Conservation (phyloP, 2,888 invertebrate species). For the Apodemia hepburni region DNA sequence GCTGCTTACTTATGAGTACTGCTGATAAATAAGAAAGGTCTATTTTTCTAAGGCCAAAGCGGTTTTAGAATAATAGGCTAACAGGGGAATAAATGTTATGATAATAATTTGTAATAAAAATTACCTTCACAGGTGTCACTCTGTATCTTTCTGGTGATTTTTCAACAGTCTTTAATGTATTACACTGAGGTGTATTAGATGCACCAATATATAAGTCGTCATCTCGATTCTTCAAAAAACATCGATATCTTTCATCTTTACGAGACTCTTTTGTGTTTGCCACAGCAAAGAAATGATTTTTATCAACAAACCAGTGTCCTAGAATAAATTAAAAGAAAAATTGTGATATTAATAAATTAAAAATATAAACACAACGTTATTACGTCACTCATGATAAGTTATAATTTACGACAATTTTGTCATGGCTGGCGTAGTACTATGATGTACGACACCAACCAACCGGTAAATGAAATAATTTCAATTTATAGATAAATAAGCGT, state of each 20-base stretch:
- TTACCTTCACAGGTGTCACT: conserved; percentile 86
- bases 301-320: conserved; percentile 96
- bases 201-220: conserved; percentile 95
- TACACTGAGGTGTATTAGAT: conserved; percentile 96
- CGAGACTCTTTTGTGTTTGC: conserved; percentile 97
- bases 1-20: no score
- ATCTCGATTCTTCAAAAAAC: conserved; percentile 96
- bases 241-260: conserved; percentile 96
- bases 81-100: no score
- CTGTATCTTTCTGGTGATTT: conserved; percentile 94
- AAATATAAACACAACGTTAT: no score
- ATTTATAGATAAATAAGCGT: no score
- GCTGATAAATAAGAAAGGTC: no score
- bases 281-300: conserved; percentile 98
- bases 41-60: no score
- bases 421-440: no score
- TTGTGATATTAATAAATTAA: background rate
- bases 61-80: no score
- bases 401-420: no score
- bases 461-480: no score
- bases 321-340: conserved; percentile 28
- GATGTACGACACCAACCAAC: no score
- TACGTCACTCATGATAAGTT: no score
- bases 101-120: background rate
- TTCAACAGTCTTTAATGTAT: conserved; percentile 94